These are phyloP conservation scores for Paraescarpia echinospica DNA, from an alignment of 1,140 invertebrate species.

Conservation along the genomic window DNA sequence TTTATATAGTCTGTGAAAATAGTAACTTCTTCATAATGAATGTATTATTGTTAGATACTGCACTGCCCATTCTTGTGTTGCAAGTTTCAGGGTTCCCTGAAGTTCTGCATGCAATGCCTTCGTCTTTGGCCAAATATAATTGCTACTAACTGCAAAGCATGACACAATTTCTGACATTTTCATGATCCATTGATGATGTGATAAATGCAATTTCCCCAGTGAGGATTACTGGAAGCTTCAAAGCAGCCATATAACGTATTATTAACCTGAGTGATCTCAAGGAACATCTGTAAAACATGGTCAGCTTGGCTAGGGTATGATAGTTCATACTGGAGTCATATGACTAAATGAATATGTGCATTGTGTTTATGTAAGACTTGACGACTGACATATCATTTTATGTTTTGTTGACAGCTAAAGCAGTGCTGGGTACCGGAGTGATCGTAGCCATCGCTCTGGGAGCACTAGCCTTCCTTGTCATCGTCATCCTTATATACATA, in stretches of 20 bases:
- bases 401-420: neutral
- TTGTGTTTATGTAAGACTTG: neutral
- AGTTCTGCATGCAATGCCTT: no score
- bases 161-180: no score
- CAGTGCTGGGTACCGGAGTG: neutral
- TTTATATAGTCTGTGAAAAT: no score
- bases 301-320: neutral
- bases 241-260: neutral
- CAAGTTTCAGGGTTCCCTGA: no score
- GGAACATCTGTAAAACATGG: neutral
- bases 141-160: neutral
- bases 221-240: neutral
- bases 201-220: neutral
- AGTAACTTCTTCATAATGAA: no score
- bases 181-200: neutral
- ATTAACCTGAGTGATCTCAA: neutral
- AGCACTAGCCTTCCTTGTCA: neutral
- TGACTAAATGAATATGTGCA: neutral
- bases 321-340: neutral
- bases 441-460: neutral
- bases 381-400: neutral
- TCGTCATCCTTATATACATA: neutral
- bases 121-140: neutral
- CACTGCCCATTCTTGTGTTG: no score
- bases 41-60: no score